A percentile compares a stretch with the other conserved stretches of the same genome.
Conservation (phyloP, 2,113 vertebrate genomes). For the Ageneiosus marmoratus region DNA sequence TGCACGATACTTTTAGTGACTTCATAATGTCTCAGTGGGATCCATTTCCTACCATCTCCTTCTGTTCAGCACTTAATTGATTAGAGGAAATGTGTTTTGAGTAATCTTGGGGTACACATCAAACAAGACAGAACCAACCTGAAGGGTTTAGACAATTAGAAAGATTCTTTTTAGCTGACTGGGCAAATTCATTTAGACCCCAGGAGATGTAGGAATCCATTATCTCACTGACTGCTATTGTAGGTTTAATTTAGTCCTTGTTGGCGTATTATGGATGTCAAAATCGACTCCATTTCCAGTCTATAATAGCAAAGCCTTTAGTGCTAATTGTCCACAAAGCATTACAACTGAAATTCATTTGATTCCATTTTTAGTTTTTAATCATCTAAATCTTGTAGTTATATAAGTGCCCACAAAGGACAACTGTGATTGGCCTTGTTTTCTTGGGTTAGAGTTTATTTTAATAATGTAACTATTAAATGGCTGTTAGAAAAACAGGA, state of each 20-base stretch:
- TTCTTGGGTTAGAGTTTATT: neutral
- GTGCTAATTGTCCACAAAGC: conserved; percentile 51
- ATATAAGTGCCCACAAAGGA: neutral
- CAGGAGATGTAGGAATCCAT: conserved; percentile 1
- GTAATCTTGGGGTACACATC: conserved; percentile 11
- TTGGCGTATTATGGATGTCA: conserved; percentile 3
- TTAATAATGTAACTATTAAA: neutral
- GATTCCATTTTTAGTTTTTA: neutral
- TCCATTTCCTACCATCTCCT: conserved; percentile 13
- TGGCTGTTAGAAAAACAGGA: neutral
- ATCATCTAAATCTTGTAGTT: neutral
- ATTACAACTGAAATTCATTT: conserved; percentile 25
- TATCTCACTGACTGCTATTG: conserved; percentile 15
- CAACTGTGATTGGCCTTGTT: neutral
- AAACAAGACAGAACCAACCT: conserved; percentile 16
- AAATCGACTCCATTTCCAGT: conserved; percentile 36
- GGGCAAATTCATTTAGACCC: neutral
- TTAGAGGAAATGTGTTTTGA: conserved; percentile 45
- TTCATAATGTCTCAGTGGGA: neutral
- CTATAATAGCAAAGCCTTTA: conserved; percentile 49
- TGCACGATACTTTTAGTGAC: conserved; percentile 18
- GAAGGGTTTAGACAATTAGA: neutral
- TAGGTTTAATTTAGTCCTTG: conserved; percentile 31
- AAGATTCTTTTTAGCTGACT: neutral
- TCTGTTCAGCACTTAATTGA: conserved; percentile 32